Percentiles rank a stretch among this genome's conserved stretches.
phyloP scores from a whole-genome alignment of 2,113 vertebrate species.

The Trogon surrucura region DNA sequence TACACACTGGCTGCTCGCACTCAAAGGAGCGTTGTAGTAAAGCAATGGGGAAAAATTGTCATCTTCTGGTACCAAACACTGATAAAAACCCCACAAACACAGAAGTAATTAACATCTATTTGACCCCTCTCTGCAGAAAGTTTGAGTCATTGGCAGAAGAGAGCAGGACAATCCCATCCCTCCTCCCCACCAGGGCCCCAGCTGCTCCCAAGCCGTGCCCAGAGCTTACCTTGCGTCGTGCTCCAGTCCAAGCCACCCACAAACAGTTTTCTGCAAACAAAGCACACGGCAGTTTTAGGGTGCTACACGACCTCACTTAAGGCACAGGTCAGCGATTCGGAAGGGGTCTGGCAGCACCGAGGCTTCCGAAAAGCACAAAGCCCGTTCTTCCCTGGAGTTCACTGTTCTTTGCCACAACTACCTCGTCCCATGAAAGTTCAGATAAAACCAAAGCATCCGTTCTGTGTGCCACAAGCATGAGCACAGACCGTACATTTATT shows the following conservation, averaged over 20 bases:
- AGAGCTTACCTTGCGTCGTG: slow-evolving; percentile 93
- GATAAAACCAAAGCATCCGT: neutral
- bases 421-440: neutral
- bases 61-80: neutral
- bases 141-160: neutral
- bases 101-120: fast-evolving
- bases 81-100: fast-evolving
- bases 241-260: slow-evolving; percentile 99
- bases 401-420: neutral
- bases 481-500: neutral
- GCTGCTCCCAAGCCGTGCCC: neutral
- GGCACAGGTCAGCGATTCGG: neutral
- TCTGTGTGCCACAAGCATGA: neutral
- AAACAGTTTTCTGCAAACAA: slow-evolving; percentile 92
- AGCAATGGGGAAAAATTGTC: neutral
- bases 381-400: fast-evolving
- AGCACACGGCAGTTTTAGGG: slow-evolving; percentile 34
- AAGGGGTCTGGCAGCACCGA: neutral
- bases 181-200: neutral
- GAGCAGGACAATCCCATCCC: neutral
- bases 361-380: neutral
- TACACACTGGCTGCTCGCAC: neutral
- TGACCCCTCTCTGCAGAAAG: neutral
- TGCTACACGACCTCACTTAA: neutral
- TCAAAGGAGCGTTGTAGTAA: neutral